These are phyloP conservation scores for Coregonus clupeaformis DNA, from an alignment of 2,113 vertebrate genomes.

Conservation along the genomic window DNA sequence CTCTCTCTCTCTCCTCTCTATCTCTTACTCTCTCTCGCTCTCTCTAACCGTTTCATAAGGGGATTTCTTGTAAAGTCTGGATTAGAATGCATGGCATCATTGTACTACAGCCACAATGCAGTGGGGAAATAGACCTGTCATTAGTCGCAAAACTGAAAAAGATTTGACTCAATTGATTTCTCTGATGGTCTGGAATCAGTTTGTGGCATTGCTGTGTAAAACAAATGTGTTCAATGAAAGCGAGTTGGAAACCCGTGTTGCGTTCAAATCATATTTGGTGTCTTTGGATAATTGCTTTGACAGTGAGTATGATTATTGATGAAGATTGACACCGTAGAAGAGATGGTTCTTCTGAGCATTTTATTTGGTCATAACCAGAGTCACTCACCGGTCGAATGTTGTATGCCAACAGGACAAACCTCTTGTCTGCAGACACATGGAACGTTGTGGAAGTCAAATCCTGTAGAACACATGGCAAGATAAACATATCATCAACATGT, in stretches of 20 bases:
- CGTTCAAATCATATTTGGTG: too few relatives aligned
- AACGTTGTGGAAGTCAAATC: constrained; percentile 59
- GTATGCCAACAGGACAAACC: constrained; percentile 73
- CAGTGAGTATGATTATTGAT: neutral
- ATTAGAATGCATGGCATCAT: constrained; percentile 46
- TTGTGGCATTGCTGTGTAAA: neutral
- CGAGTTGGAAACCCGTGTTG: too few relatives aligned
- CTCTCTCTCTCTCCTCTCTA: too few relatives aligned
- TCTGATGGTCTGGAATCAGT: neutral
- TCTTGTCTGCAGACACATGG: constrained; percentile 77
- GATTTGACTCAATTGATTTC: neutral
- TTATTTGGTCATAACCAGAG: constrained; percentile 20
- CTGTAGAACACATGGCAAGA: constrained; percentile 27
- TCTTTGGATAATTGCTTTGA: neutral
- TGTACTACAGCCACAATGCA: constrained; percentile 38
- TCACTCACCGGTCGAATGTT: constrained; percentile 71
- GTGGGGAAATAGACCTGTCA: constrained; percentile 7
- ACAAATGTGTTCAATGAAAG: neutral
- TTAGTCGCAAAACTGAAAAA: constrained; percentile 14
- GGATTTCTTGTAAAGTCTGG: constrained; percentile 5
- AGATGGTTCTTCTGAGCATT: neutral
- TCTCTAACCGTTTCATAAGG: neutral
- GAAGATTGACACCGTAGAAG: too few relatives aligned
- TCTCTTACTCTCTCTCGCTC: too few relatives aligned
- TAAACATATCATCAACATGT: neutral